A percentile compares a stretch with the other conserved stretches of the same genome.
Conservation (phyloP, 2,797 vertebrate species). For the Rhinogobio ventralis region DNA sequence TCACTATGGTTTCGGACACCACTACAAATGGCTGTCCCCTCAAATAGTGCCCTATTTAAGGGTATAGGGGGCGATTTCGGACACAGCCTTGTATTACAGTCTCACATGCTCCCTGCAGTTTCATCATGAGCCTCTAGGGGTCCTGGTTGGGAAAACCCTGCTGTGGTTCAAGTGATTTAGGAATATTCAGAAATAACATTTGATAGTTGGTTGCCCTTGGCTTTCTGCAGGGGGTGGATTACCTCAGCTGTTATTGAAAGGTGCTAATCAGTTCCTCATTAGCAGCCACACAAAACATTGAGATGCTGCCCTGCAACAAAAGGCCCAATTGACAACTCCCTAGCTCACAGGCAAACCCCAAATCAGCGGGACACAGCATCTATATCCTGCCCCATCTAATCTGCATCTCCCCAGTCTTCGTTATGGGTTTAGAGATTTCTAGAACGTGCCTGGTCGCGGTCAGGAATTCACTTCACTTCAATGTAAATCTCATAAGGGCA, state of each 20-base stretch:
- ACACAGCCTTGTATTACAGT: not conserved
- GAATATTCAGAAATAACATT: not conserved
- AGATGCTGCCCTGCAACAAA: slow-evolving; percentile 36
- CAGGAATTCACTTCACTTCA: slow-evolving; percentile 76
- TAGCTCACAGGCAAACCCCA: slow-evolving; percentile 30
- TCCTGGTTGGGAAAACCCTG: not conserved
- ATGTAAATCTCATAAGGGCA: slow-evolving; percentile 75
- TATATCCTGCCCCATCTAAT: not conserved
- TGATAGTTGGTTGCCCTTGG: not conserved
- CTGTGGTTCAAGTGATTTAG: not conserved
- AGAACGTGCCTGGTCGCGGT: slow-evolving; percentile 68
- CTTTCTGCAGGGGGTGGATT: not conserved
- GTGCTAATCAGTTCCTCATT: slow-evolving; percentile 51
- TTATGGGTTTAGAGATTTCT: not conserved
- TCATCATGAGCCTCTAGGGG: not conserved
- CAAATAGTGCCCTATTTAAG: no score
- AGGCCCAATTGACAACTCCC: slow-evolving; percentile 9
- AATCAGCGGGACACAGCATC: slow-evolving; percentile 1
- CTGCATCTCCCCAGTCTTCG: not conserved
- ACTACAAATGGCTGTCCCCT: no score
- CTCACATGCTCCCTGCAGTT: not conserved
- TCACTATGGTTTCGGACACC: no score
- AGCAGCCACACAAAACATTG: slow-evolving; percentile 37
- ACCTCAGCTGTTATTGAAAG: slow-evolving; percentile 39
- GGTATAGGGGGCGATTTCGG: no score